Conservation (phyloP, 2,113 vertebrate species). For the Perca fluviatilis region DNA sequence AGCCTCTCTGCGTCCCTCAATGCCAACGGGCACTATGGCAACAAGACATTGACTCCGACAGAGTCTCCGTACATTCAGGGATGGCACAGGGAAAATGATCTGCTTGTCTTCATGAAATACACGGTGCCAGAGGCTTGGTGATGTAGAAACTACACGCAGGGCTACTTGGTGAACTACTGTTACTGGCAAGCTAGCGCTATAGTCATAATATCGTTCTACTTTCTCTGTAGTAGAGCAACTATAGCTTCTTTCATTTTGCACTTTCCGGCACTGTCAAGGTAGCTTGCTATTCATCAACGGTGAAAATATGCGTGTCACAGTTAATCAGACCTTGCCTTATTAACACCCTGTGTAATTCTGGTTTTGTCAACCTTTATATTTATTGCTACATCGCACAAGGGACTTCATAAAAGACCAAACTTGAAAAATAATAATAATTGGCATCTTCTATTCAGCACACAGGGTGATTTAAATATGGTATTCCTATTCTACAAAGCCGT, state of each 20-base stretch:
- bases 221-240: background rate
- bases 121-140: background rate
- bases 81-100: background rate
- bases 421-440: background rate
- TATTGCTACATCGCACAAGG: background rate
- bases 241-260: background rate
- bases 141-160: background rate
- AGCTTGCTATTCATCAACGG: background rate
- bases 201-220: background rate
- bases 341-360: background rate
- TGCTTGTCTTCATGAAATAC: background rate
- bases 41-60: slow-evolving; percentile 71
- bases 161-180: background rate
- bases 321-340: background rate
- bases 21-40: slow-evolving; percentile 80
- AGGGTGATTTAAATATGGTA: background rate
- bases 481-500: background rate
- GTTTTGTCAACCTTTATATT: background rate
- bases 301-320: background rate
- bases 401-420: background rate
- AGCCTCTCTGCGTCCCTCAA: slow-evolving; percentile 58
- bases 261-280: background rate
- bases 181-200: background rate
- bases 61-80: slow-evolving; percentile 26
- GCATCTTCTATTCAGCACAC: background rate